Percentiles rank a stretch among this genome's conserved stretches.
Conservation (phyloP, 2,113 vertebrate species). For the Phrynosoma platyrhinos region DNA sequence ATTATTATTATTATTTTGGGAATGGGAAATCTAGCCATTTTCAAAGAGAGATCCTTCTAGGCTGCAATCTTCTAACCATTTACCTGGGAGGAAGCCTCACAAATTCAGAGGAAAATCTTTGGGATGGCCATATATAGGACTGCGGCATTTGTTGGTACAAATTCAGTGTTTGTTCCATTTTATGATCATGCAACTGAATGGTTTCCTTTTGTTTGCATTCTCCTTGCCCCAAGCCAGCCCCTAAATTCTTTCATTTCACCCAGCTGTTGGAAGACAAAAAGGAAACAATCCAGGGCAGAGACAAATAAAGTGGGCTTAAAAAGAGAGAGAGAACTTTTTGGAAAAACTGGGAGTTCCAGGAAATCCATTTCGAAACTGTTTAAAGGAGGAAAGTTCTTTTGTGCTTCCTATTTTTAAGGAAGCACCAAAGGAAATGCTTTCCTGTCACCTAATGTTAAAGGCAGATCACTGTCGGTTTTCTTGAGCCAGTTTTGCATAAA, state of each 20-base stretch:
- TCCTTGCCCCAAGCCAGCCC: background rate
- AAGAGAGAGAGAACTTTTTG: slow-evolving; percentile 23
- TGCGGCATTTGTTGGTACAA: background rate
- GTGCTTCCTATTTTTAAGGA: background rate
- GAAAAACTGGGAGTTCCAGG: background rate
- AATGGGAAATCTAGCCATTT: background rate
- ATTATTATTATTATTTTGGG: too few relatives aligned
- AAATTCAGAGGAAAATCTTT: too few relatives aligned
- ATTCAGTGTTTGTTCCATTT: slow-evolving; percentile 29
- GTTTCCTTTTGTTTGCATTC: background rate
- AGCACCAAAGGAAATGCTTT: slow-evolving; percentile 69
- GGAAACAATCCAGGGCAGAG: background rate
- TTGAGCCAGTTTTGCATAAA: slow-evolving; percentile 14
- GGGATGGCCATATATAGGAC: too few relatives aligned
- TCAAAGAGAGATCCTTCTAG: background rate
- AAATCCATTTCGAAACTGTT: slow-evolving; percentile 8
- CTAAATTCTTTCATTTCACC: background rate
- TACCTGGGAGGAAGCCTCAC: background rate
- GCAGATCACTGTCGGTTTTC: slow-evolving; percentile 63
- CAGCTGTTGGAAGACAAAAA: slow-evolving; percentile 8
- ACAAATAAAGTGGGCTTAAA: slow-evolving; percentile 37
- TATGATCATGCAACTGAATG: background rate
- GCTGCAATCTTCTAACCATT: background rate
- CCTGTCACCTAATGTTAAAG: slow-evolving; percentile 76
- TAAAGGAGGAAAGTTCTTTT: slow-evolving; percentile 31